Conservation (phyloP, 37 sponge, comb jelly and placozoan species). For the Axinella damicornis region DNA sequence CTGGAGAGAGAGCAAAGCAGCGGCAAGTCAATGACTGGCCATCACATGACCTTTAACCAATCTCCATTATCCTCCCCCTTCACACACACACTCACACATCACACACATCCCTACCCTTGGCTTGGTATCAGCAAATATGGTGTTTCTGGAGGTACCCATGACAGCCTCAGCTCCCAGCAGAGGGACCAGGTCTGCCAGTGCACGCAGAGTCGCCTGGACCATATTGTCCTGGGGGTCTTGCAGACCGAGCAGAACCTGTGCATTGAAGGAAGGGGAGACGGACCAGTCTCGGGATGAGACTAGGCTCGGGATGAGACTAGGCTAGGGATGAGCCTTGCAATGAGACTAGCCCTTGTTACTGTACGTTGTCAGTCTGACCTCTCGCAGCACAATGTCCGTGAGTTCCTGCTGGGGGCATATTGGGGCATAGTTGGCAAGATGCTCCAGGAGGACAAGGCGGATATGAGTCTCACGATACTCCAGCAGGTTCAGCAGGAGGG, state of each 20-base stretch:
- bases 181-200: slow-evolving; percentile 68
- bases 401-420: slow-evolving; percentile 51
- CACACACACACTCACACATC: background rate
- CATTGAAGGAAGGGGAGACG: background rate
- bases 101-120: slow-evolving; percentile 33
- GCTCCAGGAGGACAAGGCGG: slow-evolving; percentile 46
- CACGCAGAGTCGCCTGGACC: slow-evolving; percentile 71
- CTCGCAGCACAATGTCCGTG: slow-evolving; percentile 44
- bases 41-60: background rate
- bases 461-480: slow-evolving; percentile 58
- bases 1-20: slow-evolving; percentile 9
- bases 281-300: background rate
- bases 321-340: no score
- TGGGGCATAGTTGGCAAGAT: slow-evolving; percentile 31
- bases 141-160: slow-evolving; percentile 58
- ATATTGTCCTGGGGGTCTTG: slow-evolving; percentile 53
- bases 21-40: background rate
- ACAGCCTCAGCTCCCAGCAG: slow-evolving; percentile 67
- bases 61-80: background rate
- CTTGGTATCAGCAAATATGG: slow-evolving; percentile 52
- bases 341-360: no score
- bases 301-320: no score
- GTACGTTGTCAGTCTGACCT: slow-evolving; percentile 10
- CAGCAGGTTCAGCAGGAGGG: slow-evolving; percentile 48
- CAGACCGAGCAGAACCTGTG: slow-evolving; percentile 68